Conservation (phyloP, 2,113 vertebrate genomes). For the Halichoeres trimaculatus region DNA sequence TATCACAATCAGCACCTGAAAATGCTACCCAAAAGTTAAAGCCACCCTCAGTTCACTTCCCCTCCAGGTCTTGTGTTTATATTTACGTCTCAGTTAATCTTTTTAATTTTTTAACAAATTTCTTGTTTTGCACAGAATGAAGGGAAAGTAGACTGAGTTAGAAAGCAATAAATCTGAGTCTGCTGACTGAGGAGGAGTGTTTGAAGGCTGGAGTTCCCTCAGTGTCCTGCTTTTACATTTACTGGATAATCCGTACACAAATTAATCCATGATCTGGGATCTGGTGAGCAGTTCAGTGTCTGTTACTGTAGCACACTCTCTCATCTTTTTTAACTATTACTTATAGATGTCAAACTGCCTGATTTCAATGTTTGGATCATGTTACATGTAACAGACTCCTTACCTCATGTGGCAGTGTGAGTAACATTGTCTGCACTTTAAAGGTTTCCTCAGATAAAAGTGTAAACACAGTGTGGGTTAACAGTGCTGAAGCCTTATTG, state of each 20-base stretch:
- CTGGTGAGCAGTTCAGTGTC: conserved; percentile 19
- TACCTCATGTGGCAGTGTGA: background rate
- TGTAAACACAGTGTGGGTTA: conserved; percentile 46
- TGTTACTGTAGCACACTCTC: conserved; percentile 2
- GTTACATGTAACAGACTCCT: background rate
- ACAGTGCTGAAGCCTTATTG: conserved; percentile 73
- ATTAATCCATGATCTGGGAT: background rate
- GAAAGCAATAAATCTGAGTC: conserved; percentile 20
- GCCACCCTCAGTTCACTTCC: conserved; percentile 20
- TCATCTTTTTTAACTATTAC: background rate
- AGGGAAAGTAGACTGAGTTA: conserved; percentile 31
- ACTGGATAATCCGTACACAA: no score
- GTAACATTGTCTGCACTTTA: background rate
- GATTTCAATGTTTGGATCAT: background rate
- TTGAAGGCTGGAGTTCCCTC: conserved; percentile 46
- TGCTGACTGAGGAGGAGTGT: conserved; percentile 6
- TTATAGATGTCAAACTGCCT: no score
- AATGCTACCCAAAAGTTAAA: conserved; percentile 22
- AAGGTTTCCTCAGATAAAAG: background rate
- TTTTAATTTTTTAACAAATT: background rate
- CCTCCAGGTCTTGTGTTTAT: conserved; percentile 12
- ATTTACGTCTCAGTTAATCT: background rate
- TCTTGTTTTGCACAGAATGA: background rate
- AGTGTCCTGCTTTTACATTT: conserved; percentile 45
- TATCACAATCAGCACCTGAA: conserved; percentile 30